phyloP scores from a whole-genome alignment of 2,888 invertebrate genomes.

The Torymus aiolomorphi region DNA sequence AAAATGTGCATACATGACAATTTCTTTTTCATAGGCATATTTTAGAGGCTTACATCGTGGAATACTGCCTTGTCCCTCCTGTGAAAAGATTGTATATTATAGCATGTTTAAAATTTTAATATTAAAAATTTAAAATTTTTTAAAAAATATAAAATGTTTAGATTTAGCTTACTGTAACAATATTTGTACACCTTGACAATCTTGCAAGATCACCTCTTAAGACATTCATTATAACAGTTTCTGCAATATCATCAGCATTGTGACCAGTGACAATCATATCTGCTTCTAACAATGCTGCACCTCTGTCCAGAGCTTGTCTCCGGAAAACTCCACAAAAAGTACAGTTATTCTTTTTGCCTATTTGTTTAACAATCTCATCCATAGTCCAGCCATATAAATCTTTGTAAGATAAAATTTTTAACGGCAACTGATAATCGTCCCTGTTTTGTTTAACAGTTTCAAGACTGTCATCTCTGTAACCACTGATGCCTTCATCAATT shows the following conservation, averaged over 20 bases:
- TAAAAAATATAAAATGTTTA: background rate
- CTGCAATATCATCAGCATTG: slow-evolving; percentile 98
- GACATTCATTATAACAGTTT: slow-evolving; percentile 98
- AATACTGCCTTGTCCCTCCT: slow-evolving; percentile 88
- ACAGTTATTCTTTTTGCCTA: slow-evolving; percentile 95
- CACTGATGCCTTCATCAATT: slow-evolving; percentile 98
- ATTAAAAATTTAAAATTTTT: no score
- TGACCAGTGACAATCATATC: slow-evolving; percentile 97
- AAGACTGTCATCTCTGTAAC: slow-evolving; percentile 95
- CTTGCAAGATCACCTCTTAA: slow-evolving; percentile 97
- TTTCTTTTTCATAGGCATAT: slow-evolving; percentile 99
- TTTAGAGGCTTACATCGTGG: slow-evolving; percentile 97
- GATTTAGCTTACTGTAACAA: slow-evolving; percentile 84
- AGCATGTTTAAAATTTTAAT: no score
- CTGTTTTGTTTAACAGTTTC: slow-evolving; percentile 97
- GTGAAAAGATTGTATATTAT: slow-evolving; percentile 63
- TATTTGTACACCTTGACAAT: slow-evolving; percentile 92
- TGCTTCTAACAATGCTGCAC: slow-evolving; percentile 91
- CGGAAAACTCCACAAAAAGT: slow-evolving; percentile 97
- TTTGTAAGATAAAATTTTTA: slow-evolving; percentile 97
- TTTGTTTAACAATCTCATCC: slow-evolving; percentile 96
- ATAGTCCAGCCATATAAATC: slow-evolving; percentile 99
- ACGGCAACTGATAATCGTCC: slow-evolving; percentile 93
- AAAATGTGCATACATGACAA: slow-evolving; percentile 99
- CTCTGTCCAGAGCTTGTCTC: slow-evolving; percentile 96